Conservation (phyloP, 2,888 invertebrate genomes). For the Andrena chrysosceles region DNA sequence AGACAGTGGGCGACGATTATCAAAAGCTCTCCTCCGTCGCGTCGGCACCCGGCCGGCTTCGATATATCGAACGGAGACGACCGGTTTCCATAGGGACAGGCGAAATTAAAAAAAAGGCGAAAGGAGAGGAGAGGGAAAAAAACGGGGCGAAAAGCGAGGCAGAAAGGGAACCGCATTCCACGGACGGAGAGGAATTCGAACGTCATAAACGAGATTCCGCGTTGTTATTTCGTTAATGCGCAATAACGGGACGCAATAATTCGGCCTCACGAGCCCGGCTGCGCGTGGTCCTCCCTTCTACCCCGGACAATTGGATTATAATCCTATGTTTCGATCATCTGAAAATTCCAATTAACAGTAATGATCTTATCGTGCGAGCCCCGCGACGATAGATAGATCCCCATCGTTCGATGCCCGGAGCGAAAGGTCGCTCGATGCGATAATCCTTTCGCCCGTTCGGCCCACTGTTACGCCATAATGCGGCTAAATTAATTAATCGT, state of each 20-base stretch:
- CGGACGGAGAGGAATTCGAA: constrained; percentile 31
- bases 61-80: neutral
- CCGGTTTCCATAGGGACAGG: constrained; percentile 17
- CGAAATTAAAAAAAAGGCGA: neutral
- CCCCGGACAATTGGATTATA: constrained; percentile 65
- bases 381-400: constrained; percentile 41
- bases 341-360: constrained; percentile 70
- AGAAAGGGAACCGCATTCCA: constrained; percentile 43
- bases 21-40: no score
- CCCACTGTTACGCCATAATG: constrained; percentile 54
- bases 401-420: neutral
- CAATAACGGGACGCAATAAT: constrained; percentile 60
- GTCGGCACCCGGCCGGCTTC: neutral
- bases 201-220: constrained; percentile 55
- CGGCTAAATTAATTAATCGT: constrained; percentile 68
- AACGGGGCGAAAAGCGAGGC: neutral
- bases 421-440: constrained; percentile 38
- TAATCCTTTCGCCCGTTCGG: constrained; percentile 45
- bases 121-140: neutral
- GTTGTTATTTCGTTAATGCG: constrained; percentile 67
- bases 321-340: constrained; percentile 62
- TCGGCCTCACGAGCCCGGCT: constrained; percentile 35
- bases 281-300: constrained; percentile 6
- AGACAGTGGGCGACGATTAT: neutral
- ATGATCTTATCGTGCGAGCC: constrained; percentile 62